Evolutionary conservation across 2,797 vertebrate species (phyloP).

Genomic region (Lepus oiostolus): DNA sequence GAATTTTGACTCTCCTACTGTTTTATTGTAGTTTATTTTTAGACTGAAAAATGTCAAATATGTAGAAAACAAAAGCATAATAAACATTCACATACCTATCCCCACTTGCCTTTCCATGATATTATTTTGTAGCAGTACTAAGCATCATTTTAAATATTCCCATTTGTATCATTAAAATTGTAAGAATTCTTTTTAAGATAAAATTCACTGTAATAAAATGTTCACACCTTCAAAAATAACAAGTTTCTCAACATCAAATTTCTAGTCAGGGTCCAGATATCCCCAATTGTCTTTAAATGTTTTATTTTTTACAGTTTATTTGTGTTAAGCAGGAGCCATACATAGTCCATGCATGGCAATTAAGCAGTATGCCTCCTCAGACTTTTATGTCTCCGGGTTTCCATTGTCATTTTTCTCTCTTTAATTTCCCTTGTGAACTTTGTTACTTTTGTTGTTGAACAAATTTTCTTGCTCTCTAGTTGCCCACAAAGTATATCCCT

Average conservation of each 20-base stretch:
- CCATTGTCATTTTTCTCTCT: not conserved
- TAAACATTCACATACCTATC: not conserved
- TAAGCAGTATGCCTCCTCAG: not conserved
- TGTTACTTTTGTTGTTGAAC: not conserved
- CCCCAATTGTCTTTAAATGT: not conserved
- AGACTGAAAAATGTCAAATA: not conserved
- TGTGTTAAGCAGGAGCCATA: not conserved
- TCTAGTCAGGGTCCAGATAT: not conserved
- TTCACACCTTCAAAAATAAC: not conserved
- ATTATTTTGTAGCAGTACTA: conserved; percentile 2
- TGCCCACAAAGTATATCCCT: not conserved
- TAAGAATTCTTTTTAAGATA: conserved; percentile 18
- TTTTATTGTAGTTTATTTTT: not conserved
- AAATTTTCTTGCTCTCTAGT: not conserved
- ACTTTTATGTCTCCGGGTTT: not conserved
- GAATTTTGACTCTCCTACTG: not conserved
- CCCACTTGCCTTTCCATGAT: not conserved
- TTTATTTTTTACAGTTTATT: not conserved
- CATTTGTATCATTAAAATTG: not conserved
- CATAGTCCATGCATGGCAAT: too few species aligned
- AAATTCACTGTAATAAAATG: conserved; percentile 11
- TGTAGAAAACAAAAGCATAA: not conserved
- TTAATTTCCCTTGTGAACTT: not conserved
- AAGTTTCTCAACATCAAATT: conserved; percentile 24
- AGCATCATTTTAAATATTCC: not conserved